phyloP scores from a whole-genome alignment of 2,888 invertebrate genomes.

The Leucophenga montana region DNA sequence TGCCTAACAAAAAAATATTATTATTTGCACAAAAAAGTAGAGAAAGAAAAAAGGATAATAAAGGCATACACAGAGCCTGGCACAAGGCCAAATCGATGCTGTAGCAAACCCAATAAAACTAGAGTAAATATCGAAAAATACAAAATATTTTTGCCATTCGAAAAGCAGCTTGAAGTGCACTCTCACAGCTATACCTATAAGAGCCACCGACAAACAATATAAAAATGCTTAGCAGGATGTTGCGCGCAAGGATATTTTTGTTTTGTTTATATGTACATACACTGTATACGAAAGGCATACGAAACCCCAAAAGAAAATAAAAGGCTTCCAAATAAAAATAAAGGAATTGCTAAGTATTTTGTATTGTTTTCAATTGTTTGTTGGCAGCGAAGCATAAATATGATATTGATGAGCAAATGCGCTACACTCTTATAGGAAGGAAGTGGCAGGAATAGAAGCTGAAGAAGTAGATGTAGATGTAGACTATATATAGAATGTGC shows the following conservation, averaged over 20 bases:
- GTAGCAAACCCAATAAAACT: slow-evolving; percentile 18
- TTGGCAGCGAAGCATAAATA: slow-evolving; percentile 65
- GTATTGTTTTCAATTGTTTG: slow-evolving; percentile 67
- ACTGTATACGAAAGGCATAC: not conserved
- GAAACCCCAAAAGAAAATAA: slow-evolving; percentile 29
- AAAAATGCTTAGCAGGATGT: slow-evolving; percentile 23
- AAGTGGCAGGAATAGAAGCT: no score
- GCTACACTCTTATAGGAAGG: no score
- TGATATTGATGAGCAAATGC: slow-evolving; percentile 54
- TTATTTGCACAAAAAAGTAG: slow-evolving; percentile 45
- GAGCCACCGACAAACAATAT: not conserved
- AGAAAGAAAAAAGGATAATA: slow-evolving; percentile 40
- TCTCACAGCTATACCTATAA: not conserved
- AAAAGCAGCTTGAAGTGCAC: not conserved
- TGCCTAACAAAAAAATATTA: slow-evolving; percentile 51
- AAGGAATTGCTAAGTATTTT: slow-evolving; percentile 63
- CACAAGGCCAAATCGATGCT: slow-evolving; percentile 56
- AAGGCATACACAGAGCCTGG: slow-evolving; percentile 48
- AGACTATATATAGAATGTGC: no score
- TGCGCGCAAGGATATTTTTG: slow-evolving; percentile 14
- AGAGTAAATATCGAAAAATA: slow-evolving; percentile 46
- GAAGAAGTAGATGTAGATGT: no score
- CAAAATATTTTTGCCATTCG: slow-evolving; percentile 43
- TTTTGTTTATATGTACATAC: not conserved
- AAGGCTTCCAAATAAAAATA: slow-evolving; percentile 48